phyloP scores from a whole-genome alignment of 35 echinoderm and acorn worm species.

The Holothuria glaberrima region DNA sequence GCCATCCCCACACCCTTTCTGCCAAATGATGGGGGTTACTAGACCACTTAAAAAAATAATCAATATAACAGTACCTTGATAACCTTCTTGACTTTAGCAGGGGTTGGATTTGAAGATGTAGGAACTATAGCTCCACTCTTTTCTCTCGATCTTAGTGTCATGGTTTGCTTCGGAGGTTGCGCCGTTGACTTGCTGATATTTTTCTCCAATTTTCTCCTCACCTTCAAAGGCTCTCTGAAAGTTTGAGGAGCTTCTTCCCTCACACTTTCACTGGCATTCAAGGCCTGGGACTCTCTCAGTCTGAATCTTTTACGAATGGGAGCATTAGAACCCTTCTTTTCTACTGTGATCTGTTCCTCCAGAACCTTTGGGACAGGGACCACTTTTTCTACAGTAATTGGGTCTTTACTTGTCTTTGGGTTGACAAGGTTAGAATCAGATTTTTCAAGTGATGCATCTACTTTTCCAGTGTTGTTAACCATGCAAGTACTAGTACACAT shows the following conservation, averaged over 20 bases:
- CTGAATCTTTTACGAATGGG: slow-evolving; percentile 50
- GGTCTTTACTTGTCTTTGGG: too few species aligned
- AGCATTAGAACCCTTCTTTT: slow-evolving; percentile 53
- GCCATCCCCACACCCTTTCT: too few species aligned
- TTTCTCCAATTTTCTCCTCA: slow-evolving; percentile 43
- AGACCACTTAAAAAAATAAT: not conserved
- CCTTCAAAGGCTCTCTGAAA: slow-evolving; percentile 36
- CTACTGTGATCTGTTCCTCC: slow-evolving; percentile 53
- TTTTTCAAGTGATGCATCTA: too few species aligned
- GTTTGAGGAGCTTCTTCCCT: not conserved
- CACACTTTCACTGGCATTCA: not conserved
- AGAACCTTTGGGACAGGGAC: not conserved
- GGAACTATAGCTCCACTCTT: not conserved
- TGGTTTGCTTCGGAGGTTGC: slow-evolving; percentile 1
- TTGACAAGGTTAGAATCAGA: too few species aligned
- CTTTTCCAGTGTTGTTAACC: too few species aligned
- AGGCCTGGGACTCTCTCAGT: slow-evolving; percentile 9
- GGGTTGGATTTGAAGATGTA: not conserved
- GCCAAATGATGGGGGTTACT: too few species aligned
- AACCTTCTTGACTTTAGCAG: not conserved
- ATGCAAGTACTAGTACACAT: too few species aligned
- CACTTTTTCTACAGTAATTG: not conserved
- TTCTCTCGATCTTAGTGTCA: slow-evolving; percentile 30
- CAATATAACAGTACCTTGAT: not conserved
- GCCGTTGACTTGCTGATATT: not conserved